Evolutionary conservation across 2,797 vertebrate species (phyloP).

Genomic region (Champsocephalus esox): DNA sequence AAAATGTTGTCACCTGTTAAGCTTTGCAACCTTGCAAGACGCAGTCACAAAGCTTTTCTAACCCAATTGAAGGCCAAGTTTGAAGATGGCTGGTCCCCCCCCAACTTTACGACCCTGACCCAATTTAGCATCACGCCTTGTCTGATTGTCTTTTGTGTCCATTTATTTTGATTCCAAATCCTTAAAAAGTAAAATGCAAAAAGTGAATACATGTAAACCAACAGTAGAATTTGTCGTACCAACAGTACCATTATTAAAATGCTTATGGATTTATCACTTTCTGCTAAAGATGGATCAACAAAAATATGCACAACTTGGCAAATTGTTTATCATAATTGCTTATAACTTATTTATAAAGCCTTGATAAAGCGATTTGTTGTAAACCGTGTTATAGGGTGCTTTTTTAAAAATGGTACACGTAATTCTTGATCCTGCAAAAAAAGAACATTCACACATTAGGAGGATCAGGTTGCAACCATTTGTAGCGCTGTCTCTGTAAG

Average conservation of each 20-base stretch:
- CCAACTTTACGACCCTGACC: too few relatives aligned
- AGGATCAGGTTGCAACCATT: conserved; percentile 2
- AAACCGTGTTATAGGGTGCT: neutral
- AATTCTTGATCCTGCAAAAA: neutral
- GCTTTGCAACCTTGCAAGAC: too few relatives aligned
- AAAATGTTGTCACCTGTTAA: too few relatives aligned
- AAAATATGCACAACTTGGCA: neutral
- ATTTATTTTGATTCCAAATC: neutral
- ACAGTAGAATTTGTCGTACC: too few relatives aligned
- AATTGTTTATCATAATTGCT: neutral
- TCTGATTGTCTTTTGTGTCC: too few relatives aligned
- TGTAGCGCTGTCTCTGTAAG: neutral
- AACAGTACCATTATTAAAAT: neutral
- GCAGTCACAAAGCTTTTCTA: too few relatives aligned
- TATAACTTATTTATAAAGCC: neutral
- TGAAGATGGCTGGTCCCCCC: too few relatives aligned
- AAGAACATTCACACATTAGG: neutral
- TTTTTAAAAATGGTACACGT: neutral
- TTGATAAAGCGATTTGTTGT: neutral
- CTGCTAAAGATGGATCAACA: neutral
- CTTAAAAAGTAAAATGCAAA: conserved; percentile 13
- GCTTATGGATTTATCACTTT: neutral
- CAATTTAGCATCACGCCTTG: too few relatives aligned
- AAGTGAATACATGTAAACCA: conserved; percentile 12
- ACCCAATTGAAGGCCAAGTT: too few relatives aligned